Evolutionary conservation across 2,113 vertebrate species (phyloP), one percentile per base, ranked within the genome.

Genomic region (Mugil cephalus): DNA sequence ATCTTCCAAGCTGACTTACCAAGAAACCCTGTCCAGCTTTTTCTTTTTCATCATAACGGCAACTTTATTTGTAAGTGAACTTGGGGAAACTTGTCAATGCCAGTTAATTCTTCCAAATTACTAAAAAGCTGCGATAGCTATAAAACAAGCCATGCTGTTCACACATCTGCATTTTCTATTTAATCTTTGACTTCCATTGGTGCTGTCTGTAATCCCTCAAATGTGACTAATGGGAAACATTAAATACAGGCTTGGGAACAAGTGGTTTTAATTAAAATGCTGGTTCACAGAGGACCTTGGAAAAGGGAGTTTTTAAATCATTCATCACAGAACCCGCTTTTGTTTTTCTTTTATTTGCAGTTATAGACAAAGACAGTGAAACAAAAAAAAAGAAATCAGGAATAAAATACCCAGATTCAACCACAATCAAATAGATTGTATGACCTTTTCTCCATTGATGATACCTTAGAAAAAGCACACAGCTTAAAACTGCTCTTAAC

Each of bases 151-250:
- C 40, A 35, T 70, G 87, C 84, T 92, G 88, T 93, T 91, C 86
- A 63, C 87, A 93, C 91, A 93, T 93, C 92, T 94, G 93, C 73
- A 86, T 91, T 94, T 93, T 87, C 83, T 87, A 93, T 94, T 91
- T 90, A 87, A 89, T 92, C 87, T 91, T 79, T 86, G 88, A 92
- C 87, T 91, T 92, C 91, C 82, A 90, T 89, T 90, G 84, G 86
- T 89, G 82, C 92, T 83, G 90, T 91, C 92, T 92, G 90, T 89
- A 92, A 94, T 94, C 91, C 90, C 84, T 92, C 89, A 94, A 92
- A 93, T 85, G 89, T 91, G 89, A 92, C 91, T 92, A 93, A 93
- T 91, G 87, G 89, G 88, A 92, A 93, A 91, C 88, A 93, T 93
- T 90, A 92, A 88, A 86, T 70, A 72, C 81, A 92, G 81, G 82